Percentiles rank a stretch among this genome's conserved stretches.
phyloP scores from a whole-genome alignment of 2,888 invertebrate species.

The Troides aeacus region DNA sequence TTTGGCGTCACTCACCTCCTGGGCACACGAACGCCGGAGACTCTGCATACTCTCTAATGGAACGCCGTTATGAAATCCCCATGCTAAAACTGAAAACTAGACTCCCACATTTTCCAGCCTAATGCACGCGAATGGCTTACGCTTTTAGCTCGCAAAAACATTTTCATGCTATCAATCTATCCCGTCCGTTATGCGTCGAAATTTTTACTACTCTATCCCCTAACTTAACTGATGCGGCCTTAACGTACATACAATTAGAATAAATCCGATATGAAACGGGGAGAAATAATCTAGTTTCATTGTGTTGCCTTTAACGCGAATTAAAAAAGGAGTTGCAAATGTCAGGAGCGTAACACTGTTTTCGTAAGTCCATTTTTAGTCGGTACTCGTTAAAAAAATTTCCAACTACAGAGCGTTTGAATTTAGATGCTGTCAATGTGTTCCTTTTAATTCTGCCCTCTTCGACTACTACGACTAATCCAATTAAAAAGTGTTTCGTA shows the following conservation, averaged over 20 bases:
- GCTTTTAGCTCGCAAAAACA: conserved; percentile 23
- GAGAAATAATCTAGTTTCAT: not conserved
- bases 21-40: conserved; percentile 37
- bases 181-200: not conserved
- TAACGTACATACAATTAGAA: not conserved
- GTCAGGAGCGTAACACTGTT: conserved; percentile 14
- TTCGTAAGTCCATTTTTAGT: conserved; percentile 20
- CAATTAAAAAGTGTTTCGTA: conserved; percentile 23
- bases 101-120: conserved; percentile 8
- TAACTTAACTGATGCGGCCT: not conserved
- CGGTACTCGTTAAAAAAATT: conserved; percentile 9
- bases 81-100: conserved; percentile 30
- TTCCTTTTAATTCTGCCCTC: conserved; percentile 9
- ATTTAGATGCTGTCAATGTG: conserved; percentile 19
- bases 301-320: conserved; percentile 3
- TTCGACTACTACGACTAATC: conserved; percentile 5
- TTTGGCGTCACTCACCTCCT: conserved; percentile 46
- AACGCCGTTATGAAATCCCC: conserved; percentile 41
- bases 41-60: conserved; percentile 49
- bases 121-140: conserved; percentile 15
- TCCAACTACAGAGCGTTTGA: conserved; percentile 17
- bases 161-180: conserved; percentile 20
- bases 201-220: conserved; percentile 3
- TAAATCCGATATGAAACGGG: not conserved
- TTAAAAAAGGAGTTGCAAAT: conserved; percentile 8